phyloP scores from a whole-genome alignment of 1,140 invertebrate genomes.

The Trichonephila clavipes region DNA sequence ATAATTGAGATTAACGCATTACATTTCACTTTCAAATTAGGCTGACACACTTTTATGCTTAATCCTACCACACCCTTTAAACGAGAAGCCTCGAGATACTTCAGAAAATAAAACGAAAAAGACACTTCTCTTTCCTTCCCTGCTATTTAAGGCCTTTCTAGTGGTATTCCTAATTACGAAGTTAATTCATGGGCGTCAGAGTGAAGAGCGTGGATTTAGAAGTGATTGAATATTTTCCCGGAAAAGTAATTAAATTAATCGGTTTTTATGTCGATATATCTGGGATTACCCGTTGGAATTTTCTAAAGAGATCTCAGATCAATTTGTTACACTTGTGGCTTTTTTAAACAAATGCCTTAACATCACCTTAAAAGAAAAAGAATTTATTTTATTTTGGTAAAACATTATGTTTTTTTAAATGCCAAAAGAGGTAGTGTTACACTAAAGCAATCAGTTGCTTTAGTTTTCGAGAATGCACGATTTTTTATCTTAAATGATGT shows the following conservation, averaged over 20 bases:
- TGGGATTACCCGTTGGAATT: slow-evolving; percentile 19
- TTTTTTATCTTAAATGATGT: not conserved
- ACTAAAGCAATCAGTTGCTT: not conserved
- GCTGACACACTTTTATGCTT: slow-evolving; percentile 22
- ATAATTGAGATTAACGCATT: slow-evolving; percentile 37
- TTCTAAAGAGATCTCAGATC: not conserved
- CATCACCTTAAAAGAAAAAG: not conserved
- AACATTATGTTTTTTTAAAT: not conserved
- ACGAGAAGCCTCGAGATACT: slow-evolving; percentile 20
- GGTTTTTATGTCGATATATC: slow-evolving; percentile 45
- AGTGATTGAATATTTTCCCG: slow-evolving; percentile 48
- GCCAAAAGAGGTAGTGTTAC: not conserved
- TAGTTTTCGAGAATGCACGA: not conserved
- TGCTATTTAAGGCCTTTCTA: slow-evolving; percentile 26
- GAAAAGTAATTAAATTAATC: slow-evolving; percentile 52
- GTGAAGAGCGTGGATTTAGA: slow-evolving; percentile 43
- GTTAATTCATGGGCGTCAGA: slow-evolving; percentile 41
- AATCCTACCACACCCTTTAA: slow-evolving; percentile 51
- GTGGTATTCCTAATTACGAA: slow-evolving; percentile 51
- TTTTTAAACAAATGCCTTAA: not conserved
- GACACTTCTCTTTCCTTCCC: not conserved
- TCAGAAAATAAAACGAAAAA: slow-evolving; percentile 36
- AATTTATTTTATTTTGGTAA: not conserved
- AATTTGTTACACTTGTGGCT: slow-evolving; percentile 15
- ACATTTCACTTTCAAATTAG: slow-evolving; percentile 49